Evolutionary conservation across 2,113 vertebrate species (phyloP), one percentile per base, ranked within the genome.

Genomic region (Trogon surrucura): DNA sequence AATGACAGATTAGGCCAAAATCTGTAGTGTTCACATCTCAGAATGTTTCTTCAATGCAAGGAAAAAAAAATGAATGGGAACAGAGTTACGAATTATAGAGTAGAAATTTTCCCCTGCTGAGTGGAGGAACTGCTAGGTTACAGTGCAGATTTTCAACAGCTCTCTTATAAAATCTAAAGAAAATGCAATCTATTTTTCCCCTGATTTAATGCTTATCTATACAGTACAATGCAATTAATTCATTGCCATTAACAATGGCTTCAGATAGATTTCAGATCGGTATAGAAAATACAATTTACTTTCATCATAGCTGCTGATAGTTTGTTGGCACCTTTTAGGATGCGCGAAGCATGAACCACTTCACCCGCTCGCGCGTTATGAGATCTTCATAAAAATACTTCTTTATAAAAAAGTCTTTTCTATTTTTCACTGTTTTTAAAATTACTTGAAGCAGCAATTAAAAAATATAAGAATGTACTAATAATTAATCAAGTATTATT

Each of bases 171-270:
- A 91, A 65, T 56, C 11, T 57, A 13, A 82, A 32, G 20, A 71
- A 77, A 78, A 32, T 56, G 18, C 9, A 56, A 17, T 10, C 16
- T 8, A 23, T 26, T 92, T 72, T 88, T 95, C 85, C 72, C 90
- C 80, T 84, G 38, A 95, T 84, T 96, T 51, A 8, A 36, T 32
- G 29, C 71, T 60, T 91, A 96, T 92, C 90, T 89, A 45, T 73
- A 73, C 57, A 96, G 85, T 80, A 70, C 47, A 93, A 71, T 34
- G 54, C 72, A 86, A 92, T 91, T 89, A 95, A 95, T 95, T 95
- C 72, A 95, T 78, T 96, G 83, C 77, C 71, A 83, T 83, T 94
- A 95, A 80, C 36, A 96, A 78, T 77, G 34, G 94, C 83, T 84
- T 97, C 74, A 95, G 36, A 94, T 41, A 83, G 36, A 66, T 64